phyloP scores from a whole-genome alignment of 2,113 vertebrate genomes.

The Psilopsiagon aurifrons region DNA sequence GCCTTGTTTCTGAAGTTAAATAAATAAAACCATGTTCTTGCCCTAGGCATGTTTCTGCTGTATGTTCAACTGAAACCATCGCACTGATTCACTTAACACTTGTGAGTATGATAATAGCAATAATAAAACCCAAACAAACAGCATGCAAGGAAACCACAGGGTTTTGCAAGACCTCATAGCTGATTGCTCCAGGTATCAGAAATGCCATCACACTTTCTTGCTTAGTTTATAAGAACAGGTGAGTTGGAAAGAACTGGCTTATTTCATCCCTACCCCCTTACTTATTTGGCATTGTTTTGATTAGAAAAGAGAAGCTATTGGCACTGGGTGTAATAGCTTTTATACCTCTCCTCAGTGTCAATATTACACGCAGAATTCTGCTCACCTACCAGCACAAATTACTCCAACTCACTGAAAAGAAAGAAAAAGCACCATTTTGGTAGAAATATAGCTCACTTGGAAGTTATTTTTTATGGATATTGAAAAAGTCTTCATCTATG shows the following conservation, averaged over 20 bases:
- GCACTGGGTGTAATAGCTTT: conserved; percentile 23
- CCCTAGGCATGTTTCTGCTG: conserved; percentile 51
- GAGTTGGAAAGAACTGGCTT: neutral
- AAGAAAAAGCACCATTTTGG: neutral
- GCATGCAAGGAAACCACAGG: neutral
- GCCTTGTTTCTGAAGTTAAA: conserved; percentile 10
- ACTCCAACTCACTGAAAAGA: conserved; percentile 4
- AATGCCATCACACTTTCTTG: neutral
- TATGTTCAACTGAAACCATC: conserved; percentile 9
- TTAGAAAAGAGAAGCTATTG: conserved; percentile 40
- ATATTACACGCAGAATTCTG: conserved; percentile 33
- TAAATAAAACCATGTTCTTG: conserved; percentile 41
- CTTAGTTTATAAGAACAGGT: neutral
- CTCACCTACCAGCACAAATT: neutral
- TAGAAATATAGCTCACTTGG: conserved; percentile 25
- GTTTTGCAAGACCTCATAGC: neutral
- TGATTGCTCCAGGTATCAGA: neutral
- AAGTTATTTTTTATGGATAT: conserved; percentile 35
- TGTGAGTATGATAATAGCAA: conserved; percentile 40
- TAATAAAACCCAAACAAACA: conserved; percentile 15
- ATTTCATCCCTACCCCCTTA: conserved; percentile 30
- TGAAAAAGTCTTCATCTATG: neutral
- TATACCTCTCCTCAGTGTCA: conserved; percentile 12
- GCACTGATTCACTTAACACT: conserved; percentile 38
- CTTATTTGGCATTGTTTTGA: conserved; percentile 43